Evolutionary conservation across 2,113 vertebrate species (phyloP), one percentile per base, ranked within the genome.

Genomic region (Clinocottus analis): DNA sequence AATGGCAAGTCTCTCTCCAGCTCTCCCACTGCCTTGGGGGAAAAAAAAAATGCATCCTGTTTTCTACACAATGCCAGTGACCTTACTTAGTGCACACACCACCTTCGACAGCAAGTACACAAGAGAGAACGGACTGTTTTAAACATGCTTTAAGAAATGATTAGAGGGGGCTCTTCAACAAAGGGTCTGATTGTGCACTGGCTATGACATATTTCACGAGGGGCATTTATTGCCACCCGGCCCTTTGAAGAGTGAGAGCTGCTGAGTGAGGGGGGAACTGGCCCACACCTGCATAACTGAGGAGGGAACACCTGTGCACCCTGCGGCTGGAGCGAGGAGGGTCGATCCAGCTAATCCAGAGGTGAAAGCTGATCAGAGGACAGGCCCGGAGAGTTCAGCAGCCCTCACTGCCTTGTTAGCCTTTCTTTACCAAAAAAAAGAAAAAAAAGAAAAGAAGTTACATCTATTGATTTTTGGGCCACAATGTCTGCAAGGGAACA

Each of bases 291-390:
- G 94, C 92, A 93, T 89, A 86, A 75, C 84, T 85, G 87, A 84
- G 88, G 88, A 93, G 86, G 90, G 84, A 93, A 94, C 94, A 94
- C 93, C 94, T 95, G 94, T 93, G 90, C 92, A 92, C 91, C 93
- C 92, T 90, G 90, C 88, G 90, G 90, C 91, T 87, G 8, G 27
- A 90, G 80, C 85, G 87, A 85, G 83, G 86, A 87, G 79, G 89
- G 77, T 86, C 84, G 80, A 79, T 82, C 70, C 77, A 55, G 75
- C 81, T 84, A 87, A 92, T 89, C 86, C 89, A 75, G 79, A 82
- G 86, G 90, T 86, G 87, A 90, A 90, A 93, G 80, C 84, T 92
- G 91, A 93, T 93, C 92, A 90, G 84, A 90, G 82, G 69, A 90
- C 87, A 83, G 81, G 86, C 84, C 87, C 31, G 63, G 39, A 73